Evolutionary conservation across 2,113 vertebrate species (phyloP).

Genomic region (Indicator maculatus): DNA sequence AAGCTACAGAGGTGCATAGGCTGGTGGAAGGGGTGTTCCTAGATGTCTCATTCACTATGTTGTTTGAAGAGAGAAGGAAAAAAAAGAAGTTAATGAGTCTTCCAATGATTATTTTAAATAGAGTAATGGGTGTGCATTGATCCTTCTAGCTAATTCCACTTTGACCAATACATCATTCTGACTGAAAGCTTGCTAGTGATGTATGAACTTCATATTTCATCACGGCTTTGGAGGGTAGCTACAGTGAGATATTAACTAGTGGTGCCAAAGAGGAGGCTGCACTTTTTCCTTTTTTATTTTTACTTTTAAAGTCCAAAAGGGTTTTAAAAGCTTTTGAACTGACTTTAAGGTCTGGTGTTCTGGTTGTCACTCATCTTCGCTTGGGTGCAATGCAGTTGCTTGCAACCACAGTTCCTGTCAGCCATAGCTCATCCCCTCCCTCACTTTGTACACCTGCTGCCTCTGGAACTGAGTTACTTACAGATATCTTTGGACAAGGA

Average conservation of each 20-base stretch:
- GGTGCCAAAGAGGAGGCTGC: slow-evolving; percentile 16
- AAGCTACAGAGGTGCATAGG: slow-evolving; percentile 4
- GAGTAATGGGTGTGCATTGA: slow-evolving; percentile 66
- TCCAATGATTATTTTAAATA: slow-evolving; percentile 67
- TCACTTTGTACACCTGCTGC: not conserved
- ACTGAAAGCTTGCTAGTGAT: slow-evolving; percentile 63
- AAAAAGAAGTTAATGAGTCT: slow-evolving; percentile 38
- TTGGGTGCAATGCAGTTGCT: not conserved
- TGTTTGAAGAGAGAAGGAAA: not conserved
- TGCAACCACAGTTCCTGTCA: not conserved
- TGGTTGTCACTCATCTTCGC: not conserved
- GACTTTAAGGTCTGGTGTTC: not conserved
- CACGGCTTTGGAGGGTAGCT: slow-evolving; percentile 47
- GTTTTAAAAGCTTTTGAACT: slow-evolving; percentile 23
- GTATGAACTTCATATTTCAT: slow-evolving; percentile 67
- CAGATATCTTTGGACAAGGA: not conserved
- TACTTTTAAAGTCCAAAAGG: not conserved
- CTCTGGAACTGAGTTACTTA: not conserved
- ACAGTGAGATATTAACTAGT: slow-evolving; percentile 54
- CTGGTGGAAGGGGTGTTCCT: not conserved
- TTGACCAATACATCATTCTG: slow-evolving; percentile 65
- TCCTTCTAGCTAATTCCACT: slow-evolving; percentile 71
- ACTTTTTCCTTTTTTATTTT: not conserved
- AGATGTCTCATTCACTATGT: slow-evolving; percentile 14
- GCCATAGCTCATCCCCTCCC: not conserved